phyloP scores from a whole-genome alignment of 2,888 invertebrate genomes.

The Spodoptera littoralis region DNA sequence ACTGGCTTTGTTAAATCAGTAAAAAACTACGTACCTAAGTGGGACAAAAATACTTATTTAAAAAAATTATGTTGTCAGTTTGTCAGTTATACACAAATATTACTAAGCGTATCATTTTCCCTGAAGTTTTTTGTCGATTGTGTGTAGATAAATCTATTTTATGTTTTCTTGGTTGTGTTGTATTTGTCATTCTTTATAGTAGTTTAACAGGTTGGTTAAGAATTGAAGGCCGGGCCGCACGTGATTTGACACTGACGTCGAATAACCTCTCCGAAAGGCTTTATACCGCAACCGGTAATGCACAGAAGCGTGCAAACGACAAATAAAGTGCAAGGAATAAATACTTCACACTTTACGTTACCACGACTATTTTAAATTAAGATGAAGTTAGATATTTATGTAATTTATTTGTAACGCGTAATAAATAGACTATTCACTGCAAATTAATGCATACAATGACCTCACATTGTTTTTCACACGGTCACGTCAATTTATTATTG shows the following conservation, averaged over 20 bases:
- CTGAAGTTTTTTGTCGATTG: conserved; percentile 1
- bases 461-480: conserved; percentile 22
- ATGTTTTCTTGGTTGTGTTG: conserved; percentile 23
- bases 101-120: not conserved
- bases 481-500: conserved; percentile 4
- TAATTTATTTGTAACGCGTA: not conserved
- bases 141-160: conserved; percentile 3
- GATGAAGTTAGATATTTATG: not conserved
- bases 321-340: conserved; percentile 1
- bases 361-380: not conserved
- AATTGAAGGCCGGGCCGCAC: conserved; percentile 70
- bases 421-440: not conserved
- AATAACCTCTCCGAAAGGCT: conserved; percentile 62
- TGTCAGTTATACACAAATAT: not conserved
- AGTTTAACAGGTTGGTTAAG: conserved; percentile 43
- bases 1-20: conserved; percentile 23
- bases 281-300: conserved; percentile 42
- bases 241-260: conserved; percentile 73
- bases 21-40: conserved; percentile 5
- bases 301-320: conserved; percentile 11
- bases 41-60: not conserved
- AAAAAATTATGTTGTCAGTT: not conserved
- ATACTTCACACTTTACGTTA: not conserved
- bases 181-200: conserved; percentile 25
- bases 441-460: conserved; percentile 17